phyloP scores from a whole-genome alignment of 1,140 invertebrate species.

The Asbolus verrucosus region DNA sequence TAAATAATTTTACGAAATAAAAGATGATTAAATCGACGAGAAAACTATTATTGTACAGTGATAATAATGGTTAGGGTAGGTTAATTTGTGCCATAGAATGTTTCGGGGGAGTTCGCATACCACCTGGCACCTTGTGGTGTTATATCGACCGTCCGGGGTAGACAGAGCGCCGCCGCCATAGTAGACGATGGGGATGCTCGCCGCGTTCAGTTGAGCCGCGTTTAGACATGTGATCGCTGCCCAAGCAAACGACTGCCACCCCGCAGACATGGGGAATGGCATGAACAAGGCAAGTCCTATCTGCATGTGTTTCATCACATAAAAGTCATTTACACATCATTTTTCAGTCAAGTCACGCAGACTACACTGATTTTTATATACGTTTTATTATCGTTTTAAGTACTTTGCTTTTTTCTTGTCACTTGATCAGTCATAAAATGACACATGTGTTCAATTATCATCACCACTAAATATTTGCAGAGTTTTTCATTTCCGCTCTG shows the following conservation, averaged over 20 bases:
- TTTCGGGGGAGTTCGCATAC: conserved; percentile 43
- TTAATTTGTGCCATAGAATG: conserved; percentile 30
- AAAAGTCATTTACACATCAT: conserved; percentile 19
- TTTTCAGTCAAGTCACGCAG: neutral
- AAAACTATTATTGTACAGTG: too few species aligned
- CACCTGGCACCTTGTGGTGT: conserved; percentile 45
- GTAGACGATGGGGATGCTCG: conserved; percentile 21
- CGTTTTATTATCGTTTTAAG: too few species aligned
- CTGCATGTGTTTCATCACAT: conserved; percentile 46
- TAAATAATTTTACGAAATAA: neutral
- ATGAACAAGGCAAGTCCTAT: conserved; percentile 51
- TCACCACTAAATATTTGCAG: too few species aligned
- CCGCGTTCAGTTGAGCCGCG: conserved; percentile 41
- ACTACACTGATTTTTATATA: neutral
- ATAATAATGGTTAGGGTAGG: conserved; percentile 27
- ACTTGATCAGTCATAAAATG: too few species aligned
- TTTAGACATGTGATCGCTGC: conserved; percentile 48
- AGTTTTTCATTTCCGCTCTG: too few species aligned
- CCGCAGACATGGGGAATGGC: conserved; percentile 49
- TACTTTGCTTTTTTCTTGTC: too few species aligned
- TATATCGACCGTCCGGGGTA: conserved; percentile 49
- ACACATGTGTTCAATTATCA: too few species aligned
- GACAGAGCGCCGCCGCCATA: conserved; percentile 51
- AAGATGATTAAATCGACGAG: too few species aligned
- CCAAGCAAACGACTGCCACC: conserved; percentile 27